Conservation (phyloP, 2,888 invertebrate species). For the Polymixis lichenea region DNA sequence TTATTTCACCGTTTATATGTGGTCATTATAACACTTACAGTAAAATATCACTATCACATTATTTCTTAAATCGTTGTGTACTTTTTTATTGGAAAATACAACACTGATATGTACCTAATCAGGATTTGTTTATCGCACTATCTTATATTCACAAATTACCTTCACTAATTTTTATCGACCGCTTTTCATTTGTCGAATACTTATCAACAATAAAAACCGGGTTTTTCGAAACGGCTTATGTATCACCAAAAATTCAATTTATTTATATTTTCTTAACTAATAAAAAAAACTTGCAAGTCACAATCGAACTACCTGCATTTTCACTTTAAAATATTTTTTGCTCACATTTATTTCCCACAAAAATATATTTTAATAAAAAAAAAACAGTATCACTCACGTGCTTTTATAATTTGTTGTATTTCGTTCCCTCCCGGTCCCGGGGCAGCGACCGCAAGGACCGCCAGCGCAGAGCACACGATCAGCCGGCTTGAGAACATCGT, state of each 20-base stretch:
- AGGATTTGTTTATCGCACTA: conserved; percentile 49
- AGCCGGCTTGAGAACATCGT: conserved; percentile 70
- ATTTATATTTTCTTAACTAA: neutral
- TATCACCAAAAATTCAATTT: neutral
- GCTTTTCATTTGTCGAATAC: conserved; percentile 27
- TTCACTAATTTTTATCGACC: conserved; percentile 42
- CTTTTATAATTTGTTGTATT: conserved; percentile 58
- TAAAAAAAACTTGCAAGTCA: neutral
- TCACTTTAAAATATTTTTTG: conserved; percentile 9
- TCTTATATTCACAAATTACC: conserved; percentile 42
- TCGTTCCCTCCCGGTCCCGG: conserved; percentile 64
- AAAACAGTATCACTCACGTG: conserved; percentile 55
- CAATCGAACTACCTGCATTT: conserved; percentile 18
- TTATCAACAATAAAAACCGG: conserved; percentile 20
- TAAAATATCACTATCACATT: conserved; percentile 10
- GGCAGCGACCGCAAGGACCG: conserved; percentile 67
- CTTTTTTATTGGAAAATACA: conserved; percentile 27
- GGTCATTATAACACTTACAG: neutral
- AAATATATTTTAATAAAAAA: neutral
- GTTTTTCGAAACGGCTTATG: neutral
- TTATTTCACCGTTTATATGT: conserved; percentile 19
- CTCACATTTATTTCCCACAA: neutral
- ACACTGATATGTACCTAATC: conserved; percentile 49
- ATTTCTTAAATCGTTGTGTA: conserved; percentile 8
- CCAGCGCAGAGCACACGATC: conserved; percentile 71